Percentiles rank a stretch among this genome's conserved stretches.
phyloP scores from a whole-genome alignment of 2,113 vertebrate genomes.

The Zapornia atra region DNA sequence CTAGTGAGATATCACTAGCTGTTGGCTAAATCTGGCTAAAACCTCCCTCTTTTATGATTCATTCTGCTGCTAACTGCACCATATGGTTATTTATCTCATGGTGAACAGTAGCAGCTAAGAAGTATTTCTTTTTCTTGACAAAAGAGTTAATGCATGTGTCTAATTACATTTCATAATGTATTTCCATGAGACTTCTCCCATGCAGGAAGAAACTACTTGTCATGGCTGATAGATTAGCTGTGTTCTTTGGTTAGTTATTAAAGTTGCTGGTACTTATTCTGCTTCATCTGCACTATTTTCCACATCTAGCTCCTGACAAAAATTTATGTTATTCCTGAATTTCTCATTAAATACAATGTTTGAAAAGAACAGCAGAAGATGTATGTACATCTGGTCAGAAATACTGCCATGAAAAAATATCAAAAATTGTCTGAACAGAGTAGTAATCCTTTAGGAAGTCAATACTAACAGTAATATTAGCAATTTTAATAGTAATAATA shows the following conservation, averaged over 20 bases:
- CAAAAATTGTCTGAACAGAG: background rate
- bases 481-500: background rate
- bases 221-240: background rate
- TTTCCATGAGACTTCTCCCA: background rate
- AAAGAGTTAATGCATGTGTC: background rate
- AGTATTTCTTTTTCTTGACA: background rate
- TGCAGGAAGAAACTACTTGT: background rate
- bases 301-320: background rate
- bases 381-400: background rate
- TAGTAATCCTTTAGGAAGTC: background rate
- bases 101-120: background rate
- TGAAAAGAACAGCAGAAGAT: background rate
- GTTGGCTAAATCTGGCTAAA: background rate
- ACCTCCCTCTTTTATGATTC: background rate
- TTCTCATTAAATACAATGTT: background rate
- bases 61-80: background rate
- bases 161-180: constrained; percentile 9
- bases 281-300: constrained; percentile 6
- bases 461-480: background rate
- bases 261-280: background rate
- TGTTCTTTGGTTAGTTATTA: background rate
- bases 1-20: background rate
- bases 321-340: background rate
- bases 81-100: background rate
- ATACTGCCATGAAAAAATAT: background rate